Percentiles rank a stretch among this genome's conserved stretches.
Evolutionary conservation across 2,113 vertebrate species (phyloP).

Genomic region (Chaetodon auriga): DNA sequence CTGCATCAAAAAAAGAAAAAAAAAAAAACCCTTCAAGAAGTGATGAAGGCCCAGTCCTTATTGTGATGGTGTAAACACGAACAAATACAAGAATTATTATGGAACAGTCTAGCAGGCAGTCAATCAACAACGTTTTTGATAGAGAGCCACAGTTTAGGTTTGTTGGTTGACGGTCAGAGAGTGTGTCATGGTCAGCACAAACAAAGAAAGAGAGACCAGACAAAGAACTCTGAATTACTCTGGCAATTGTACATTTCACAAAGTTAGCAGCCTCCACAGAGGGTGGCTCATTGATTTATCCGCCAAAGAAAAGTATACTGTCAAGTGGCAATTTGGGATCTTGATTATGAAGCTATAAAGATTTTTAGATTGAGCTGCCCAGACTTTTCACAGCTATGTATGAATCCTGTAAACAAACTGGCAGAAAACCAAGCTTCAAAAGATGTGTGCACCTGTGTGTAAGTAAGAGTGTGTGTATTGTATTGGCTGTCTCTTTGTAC

Average conservation of each 20-base stretch:
- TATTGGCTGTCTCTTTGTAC: not conserved
- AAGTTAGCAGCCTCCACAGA: not conserved
- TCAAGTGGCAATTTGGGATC: slow-evolving; percentile 4
- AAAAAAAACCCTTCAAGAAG: not conserved
- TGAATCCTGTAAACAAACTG: not conserved
- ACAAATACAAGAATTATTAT: not conserved
- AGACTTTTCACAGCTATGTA: not conserved
- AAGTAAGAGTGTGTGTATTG: not conserved
- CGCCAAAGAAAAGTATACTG: not conserved
- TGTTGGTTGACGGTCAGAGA: not conserved
- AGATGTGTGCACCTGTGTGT: not conserved
- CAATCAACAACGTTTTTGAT: not conserved
- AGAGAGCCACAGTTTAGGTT: not conserved
- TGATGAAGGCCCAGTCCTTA: not conserved
- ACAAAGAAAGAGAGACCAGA: not conserved
- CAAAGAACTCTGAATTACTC: slow-evolving; percentile 3
- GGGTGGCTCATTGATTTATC: not conserved
- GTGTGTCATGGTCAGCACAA: not conserved
- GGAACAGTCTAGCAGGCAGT: not conserved
- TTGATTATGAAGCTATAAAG: not conserved
- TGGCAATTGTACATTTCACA: not conserved
- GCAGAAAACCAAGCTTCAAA: not conserved
- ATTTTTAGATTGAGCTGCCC: not conserved
- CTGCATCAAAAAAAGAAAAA: no score
- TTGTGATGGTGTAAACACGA: not conserved